These are phyloP conservation scores for Platysternon megacephalum DNA, from an alignment of 2,113 vertebrate species.

Conservation along the genomic window DNA sequence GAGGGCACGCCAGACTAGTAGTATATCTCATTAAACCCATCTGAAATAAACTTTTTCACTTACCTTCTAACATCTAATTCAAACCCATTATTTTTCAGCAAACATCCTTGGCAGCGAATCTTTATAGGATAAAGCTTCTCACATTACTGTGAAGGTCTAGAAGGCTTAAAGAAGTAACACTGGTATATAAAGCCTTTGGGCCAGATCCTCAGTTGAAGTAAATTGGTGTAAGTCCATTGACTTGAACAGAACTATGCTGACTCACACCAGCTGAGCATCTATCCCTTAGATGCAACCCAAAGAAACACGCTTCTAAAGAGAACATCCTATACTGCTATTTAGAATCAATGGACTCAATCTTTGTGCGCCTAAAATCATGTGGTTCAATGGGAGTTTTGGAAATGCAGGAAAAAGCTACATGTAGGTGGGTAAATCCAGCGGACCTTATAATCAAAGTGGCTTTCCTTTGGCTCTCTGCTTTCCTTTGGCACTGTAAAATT, in stretches of 20 bases:
- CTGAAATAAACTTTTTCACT: slow-evolving; percentile 28
- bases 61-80: neutral
- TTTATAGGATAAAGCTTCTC: slow-evolving; percentile 12
- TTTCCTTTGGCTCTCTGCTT: neutral
- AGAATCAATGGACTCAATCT: neutral
- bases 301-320: neutral
- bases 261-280: neutral
- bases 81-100: slow-evolving; percentile 51
- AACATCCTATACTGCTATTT: neutral
- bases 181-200: neutral
- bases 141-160: neutral
- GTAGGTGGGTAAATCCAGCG: neutral
- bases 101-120: neutral
- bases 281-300: neutral
- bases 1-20: slow-evolving; percentile 13
- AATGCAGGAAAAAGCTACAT: neutral
- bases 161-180: neutral
- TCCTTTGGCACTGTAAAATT: neutral
- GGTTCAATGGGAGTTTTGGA: neutral
- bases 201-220: neutral
- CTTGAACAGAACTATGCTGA: neutral
- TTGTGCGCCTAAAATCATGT: neutral
- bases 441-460: neutral
- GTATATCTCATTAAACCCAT: neutral
- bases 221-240: neutral